Conservation (phyloP, 64 coral and sea anemone species). For the Pachyseris speciosa region DNA sequence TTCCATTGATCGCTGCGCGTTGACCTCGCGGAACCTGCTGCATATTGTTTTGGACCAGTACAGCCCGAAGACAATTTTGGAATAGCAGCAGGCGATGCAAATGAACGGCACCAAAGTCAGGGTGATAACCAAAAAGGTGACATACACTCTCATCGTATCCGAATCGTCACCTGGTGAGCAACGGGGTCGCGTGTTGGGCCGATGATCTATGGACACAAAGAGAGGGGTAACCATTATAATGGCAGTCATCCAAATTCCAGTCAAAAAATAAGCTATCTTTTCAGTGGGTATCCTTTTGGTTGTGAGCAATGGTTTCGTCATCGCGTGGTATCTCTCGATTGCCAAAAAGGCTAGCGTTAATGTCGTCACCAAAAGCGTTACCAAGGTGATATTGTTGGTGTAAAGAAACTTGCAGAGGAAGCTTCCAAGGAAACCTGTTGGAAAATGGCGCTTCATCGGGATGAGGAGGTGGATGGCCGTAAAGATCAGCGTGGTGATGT, state of each 20-base stretch:
- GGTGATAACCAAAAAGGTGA: background rate
- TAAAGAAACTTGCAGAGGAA: conserved; percentile 79
- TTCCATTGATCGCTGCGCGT: background rate
- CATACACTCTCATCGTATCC: background rate
- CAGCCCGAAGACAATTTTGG: conserved; percentile 37
- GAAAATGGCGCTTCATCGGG: background rate
- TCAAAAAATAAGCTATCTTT: conserved; percentile 46
- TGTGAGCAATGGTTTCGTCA: conserved; percentile 50
- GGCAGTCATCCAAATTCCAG: conserved; percentile 36
- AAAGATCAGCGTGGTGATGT: conserved; percentile 11
- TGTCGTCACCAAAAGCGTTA: conserved; percentile 34
- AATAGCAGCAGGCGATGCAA: conserved; percentile 59
- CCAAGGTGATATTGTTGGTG: conserved; percentile 41
- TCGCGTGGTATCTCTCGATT: conserved; percentile 66
- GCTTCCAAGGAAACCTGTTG: background rate
- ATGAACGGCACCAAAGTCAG: conserved; percentile 29
- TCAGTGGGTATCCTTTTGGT: conserved; percentile 1
- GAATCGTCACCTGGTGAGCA: background rate
- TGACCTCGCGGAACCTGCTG: background rate
- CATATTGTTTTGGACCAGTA: conserved; percentile 55
- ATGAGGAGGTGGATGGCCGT: background rate
- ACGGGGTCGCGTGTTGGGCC: background rate
- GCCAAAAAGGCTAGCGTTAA: conserved; percentile 58
- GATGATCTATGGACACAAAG: background rate
- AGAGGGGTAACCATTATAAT: conserved; percentile 18